Evolutionary conservation across 2,797 vertebrate species (phyloP).

Genomic region (Peromyscus nudipes): DNA sequence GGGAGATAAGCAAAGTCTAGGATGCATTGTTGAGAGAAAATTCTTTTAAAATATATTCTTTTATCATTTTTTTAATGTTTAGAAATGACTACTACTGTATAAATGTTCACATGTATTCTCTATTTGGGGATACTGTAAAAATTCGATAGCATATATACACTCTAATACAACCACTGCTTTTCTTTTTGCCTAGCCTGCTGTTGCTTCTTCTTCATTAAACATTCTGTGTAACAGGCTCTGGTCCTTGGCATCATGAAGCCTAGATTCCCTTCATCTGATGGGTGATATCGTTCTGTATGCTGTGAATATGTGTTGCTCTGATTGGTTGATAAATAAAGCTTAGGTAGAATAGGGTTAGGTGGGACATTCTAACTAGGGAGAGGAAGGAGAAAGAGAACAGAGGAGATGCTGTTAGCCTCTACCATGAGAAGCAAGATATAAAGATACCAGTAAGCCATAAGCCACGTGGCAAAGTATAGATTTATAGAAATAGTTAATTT

Average conservation of each 20-base stretch:
- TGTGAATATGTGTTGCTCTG: too few species aligned
- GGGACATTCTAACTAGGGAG: too few species aligned
- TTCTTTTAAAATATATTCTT: conserved; percentile 4
- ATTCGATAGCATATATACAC: background rate
- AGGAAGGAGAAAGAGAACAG: too few species aligned
- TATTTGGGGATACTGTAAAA: background rate
- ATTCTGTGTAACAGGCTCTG: background rate
- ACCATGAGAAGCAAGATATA: too few species aligned
- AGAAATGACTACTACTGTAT: background rate
- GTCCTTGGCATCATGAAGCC: background rate
- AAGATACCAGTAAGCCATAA: too few species aligned
- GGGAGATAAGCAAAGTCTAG: background rate
- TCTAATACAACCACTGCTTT: background rate
- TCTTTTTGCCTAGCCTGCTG: background rate
- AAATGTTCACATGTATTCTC: background rate
- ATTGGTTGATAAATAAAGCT: too few species aligned
- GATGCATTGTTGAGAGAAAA: background rate
- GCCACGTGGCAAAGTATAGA: too few species aligned
- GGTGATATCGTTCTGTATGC: too few species aligned
- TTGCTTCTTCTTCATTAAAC: background rate
- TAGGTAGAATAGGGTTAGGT: too few species aligned
- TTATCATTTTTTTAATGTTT: background rate
- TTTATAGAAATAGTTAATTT: too few species aligned
- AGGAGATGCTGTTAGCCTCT: too few species aligned
- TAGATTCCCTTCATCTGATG: background rate